phyloP scores from a whole-genome alignment of 2,888 invertebrate species.

The Cheilosia grossa region DNA sequence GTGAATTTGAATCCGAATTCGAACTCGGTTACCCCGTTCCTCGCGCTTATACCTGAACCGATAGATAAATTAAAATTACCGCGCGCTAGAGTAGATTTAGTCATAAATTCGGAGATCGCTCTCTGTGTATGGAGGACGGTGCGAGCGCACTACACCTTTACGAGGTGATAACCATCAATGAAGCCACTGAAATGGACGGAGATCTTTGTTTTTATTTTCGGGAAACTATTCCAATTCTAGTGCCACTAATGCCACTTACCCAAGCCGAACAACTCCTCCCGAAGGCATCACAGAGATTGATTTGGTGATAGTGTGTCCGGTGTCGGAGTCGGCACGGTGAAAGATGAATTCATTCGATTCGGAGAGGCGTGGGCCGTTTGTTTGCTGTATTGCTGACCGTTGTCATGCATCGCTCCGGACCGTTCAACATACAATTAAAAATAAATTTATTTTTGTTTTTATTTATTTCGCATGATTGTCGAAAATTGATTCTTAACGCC shows the following conservation, averaged over 20 bases:
- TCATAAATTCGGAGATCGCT: slow-evolving; percentile 52
- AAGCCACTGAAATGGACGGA: slow-evolving; percentile 82
- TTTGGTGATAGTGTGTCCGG: slow-evolving; percentile 30
- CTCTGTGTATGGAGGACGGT: neutral
- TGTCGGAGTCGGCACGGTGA: slow-evolving; percentile 2
- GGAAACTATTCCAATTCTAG: neutral
- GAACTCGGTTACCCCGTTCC: slow-evolving; percentile 18
- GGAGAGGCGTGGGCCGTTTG: slow-evolving; percentile 51
- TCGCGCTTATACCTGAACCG: slow-evolving; percentile 28
- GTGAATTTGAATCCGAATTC: neutral
- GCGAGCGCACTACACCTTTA: slow-evolving; percentile 76
- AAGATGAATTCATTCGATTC: neutral
- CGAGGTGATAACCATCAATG: slow-evolving; percentile 83
- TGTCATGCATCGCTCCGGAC: neutral
- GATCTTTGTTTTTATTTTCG: slow-evolving; percentile 26
- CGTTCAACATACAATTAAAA: slow-evolving; percentile 42
- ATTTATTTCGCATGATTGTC: slow-evolving; percentile 68
- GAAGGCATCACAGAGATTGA: slow-evolving; percentile 46
- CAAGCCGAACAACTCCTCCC: neutral
- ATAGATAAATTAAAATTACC: slow-evolving; percentile 62
- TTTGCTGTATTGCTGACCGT: slow-evolving; percentile 19
- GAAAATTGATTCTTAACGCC: slow-evolving; percentile 64
- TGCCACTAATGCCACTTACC: neutral
- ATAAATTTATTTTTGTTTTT: slow-evolving; percentile 62
- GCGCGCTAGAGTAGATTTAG: slow-evolving; percentile 61